Conservation (phyloP, 1,140 invertebrate species). For the Tigriopus japonicus region DNA sequence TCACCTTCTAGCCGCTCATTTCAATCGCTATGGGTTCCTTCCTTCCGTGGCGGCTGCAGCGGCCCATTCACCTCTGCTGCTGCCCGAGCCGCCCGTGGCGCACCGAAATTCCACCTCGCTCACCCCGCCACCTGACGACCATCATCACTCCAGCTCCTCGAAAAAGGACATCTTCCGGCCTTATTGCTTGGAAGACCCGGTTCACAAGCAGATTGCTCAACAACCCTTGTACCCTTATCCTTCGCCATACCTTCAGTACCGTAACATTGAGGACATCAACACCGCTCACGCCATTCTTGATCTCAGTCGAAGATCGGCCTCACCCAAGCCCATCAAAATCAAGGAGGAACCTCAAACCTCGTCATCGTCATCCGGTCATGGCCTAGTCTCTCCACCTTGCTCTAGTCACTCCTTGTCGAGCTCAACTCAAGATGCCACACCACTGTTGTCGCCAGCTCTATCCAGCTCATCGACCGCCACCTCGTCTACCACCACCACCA, state of each 20-base stretch:
- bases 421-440: neutral
- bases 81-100: neutral
- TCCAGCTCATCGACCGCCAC: slow-evolving; percentile 7
- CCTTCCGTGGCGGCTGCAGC: neutral
- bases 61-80: neutral
- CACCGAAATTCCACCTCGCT: neutral
- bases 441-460: neutral
- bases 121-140: neutral
- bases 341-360: neutral
- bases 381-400: neutral
- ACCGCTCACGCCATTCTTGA: slow-evolving; percentile 23
- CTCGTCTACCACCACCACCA: slow-evolving; percentile 1
- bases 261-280: slow-evolving; percentile 20
- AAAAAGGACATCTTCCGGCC: slow-evolving; percentile 12
- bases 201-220: neutral
- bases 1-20: neutral
- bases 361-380: neutral
- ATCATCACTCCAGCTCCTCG: neutral
- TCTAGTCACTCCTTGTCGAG: neutral
- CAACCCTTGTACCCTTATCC: neutral
- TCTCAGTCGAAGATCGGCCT: slow-evolving; percentile 19
- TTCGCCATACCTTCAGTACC: slow-evolving; percentile 6
- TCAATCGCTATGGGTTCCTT: neutral
- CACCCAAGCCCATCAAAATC: slow-evolving; percentile 16
- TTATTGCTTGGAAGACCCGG: slow-evolving; percentile 10